These are phyloP conservation scores for Sinelater perroti DNA, from an alignment of 2,888 invertebrate species.

Conservation along the genomic window DNA sequence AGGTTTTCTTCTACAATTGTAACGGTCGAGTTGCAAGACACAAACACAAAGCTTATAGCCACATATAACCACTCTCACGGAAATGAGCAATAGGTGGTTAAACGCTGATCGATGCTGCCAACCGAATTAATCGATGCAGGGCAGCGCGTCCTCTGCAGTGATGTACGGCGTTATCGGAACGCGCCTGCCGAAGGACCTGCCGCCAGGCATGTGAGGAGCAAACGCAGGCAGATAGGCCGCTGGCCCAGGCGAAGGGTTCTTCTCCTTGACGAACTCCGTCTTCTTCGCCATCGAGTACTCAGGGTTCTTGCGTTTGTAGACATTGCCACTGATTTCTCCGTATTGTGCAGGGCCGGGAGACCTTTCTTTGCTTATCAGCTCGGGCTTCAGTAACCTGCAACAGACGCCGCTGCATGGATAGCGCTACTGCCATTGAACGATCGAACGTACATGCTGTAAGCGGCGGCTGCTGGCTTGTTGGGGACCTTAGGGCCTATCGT, in stretches of 20 bases:
- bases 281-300: slow-evolving; percentile 51
- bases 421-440: neutral
- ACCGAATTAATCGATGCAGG: slow-evolving; percentile 47
- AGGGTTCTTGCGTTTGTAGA: slow-evolving; percentile 53
- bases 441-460: slow-evolving; percentile 62
- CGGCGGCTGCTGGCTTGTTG: slow-evolving; percentile 62
- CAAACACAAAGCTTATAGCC: no score
- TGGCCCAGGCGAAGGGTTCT: slow-evolving; percentile 63
- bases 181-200: slow-evolving; percentile 70
- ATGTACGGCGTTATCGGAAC: slow-evolving; percentile 68
- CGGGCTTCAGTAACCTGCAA: slow-evolving; percentile 34
- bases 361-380: slow-evolving; percentile 25
- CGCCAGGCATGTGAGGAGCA: slow-evolving; percentile 60
- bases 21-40: no score
- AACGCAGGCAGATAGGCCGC: slow-evolving; percentile 65
- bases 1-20: no score
- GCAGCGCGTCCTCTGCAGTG: slow-evolving; percentile 68
- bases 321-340: slow-evolving; percentile 46
- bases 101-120: no score
- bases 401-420: neutral
- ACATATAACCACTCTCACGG: no score
- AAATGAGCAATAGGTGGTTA: no score
- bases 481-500: slow-evolving; percentile 65
- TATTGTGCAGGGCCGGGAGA: slow-evolving; percentile 63
- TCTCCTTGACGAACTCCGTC: slow-evolving; percentile 44